Base-by-base conservation (phyloP, 2,113 vertebrate species). In the Halcyon senegalensis region DNA sequence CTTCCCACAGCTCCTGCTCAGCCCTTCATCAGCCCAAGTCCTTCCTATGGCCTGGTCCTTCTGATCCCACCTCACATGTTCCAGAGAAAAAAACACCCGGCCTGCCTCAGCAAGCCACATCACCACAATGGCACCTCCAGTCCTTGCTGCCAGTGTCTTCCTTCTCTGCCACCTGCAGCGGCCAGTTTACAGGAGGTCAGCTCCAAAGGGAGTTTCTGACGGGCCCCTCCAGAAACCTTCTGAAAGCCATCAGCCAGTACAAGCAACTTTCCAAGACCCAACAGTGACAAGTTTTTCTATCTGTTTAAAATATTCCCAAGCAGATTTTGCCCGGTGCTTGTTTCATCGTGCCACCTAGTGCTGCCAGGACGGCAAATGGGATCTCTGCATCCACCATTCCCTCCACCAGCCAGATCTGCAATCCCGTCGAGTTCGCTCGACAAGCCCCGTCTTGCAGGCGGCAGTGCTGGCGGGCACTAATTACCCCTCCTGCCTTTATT, bases 381-480 rank as follows among this genome's bases (percentile, higher is more conserved):
- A 73, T 83, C 31, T 3, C 4, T 4, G n/a, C 11, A 86, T 48
- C 72, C 84, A 41, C 59, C 60, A 18, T 64, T 74, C 59, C 85
- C 79, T 78, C 87, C 21, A 2, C 69, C 88, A 94, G 76, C 68
- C 87, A 56, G 75, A 83, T 76, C 92, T 39, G 90, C 83, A 80
- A 59, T 51, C 84, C 77, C 21, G 10, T 60, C 76, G 5, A 89
- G 88, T 93, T 90, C 8, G 16, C 83, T 46, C 21, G 24, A 70
- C 96, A 96, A 90, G 95, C 83, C 88, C 66, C 28, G 11, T 94
- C 96, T 90, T 92, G 94, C 94, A 87, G 68, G 70, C 67, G 3
- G 95, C 79, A 73, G 83, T 20, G 59, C 93, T 69, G 89, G 76
- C 92, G 14, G 96, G 90, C 88, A 72, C 78, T 87, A 78, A 86